phyloP scores from a whole-genome alignment of 2,113 vertebrate genomes.

The Podiceps cristatus region DNA sequence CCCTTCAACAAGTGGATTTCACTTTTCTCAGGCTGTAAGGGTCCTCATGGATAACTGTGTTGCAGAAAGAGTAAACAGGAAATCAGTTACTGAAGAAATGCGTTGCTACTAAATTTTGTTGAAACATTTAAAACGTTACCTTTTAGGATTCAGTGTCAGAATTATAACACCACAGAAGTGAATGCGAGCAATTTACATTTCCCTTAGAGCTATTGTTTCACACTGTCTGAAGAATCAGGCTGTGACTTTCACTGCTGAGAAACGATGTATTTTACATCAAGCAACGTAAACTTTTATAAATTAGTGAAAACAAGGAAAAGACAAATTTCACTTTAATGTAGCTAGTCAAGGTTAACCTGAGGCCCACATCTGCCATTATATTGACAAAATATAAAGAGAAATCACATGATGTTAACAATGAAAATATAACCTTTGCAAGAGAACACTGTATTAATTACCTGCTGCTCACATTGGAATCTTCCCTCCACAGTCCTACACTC shows the following conservation, averaged over 20 bases:
- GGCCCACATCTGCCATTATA: neutral
- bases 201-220: constrained; percentile 72
- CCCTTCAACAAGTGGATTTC: neutral
- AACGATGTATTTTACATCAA: constrained; percentile 49
- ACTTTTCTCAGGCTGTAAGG: neutral
- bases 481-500: neutral
- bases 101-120: neutral
- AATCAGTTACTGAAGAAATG: neutral
- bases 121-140: constrained; percentile 41
- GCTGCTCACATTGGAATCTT: neutral
- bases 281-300: constrained; percentile 60
- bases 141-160: constrained; percentile 56
- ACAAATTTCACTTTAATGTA: neutral
- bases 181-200: constrained; percentile 59
- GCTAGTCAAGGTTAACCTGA: constrained; percentile 24
- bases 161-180: constrained; percentile 55
- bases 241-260: constrained; percentile 53
- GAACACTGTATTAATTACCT: neutral
- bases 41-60: neutral
- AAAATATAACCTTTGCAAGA: neutral
- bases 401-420: neutral
- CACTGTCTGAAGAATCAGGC: constrained; percentile 51
- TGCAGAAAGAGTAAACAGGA: neutral
- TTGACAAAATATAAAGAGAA: neutral
- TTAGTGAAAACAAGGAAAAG: constrained; percentile 47